Evolutionary conservation across 2,797 vertebrate genomes (phyloP), one percentile per base, ranked within the genome.

Genomic region (Aselliscus stoliczkanus): DNA sequence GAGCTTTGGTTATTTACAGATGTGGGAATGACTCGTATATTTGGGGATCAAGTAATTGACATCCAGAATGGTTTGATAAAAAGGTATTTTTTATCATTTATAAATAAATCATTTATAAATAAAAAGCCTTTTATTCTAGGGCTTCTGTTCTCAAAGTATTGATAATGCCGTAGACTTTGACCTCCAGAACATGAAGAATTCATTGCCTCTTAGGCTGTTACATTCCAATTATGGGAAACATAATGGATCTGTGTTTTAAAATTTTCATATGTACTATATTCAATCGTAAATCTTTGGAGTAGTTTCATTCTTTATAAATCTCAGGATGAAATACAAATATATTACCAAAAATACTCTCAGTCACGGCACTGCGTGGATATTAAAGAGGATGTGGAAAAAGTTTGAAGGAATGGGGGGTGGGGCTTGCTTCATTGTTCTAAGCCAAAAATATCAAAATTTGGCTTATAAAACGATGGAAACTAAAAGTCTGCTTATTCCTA

Each of bases 381-480:
- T 96, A 96, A 96, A 81, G 85, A 96, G 94, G 92, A 96, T 94
- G 31, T 98, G 97, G 97, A 97, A 97, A 97, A 95, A 37, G 50
- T 94, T 94, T 88, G 80, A 95, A 87, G 93, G 86, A 96, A 92
- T 90, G 77, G 80, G 69, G 96, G 65, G 56, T 79, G 80, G 69
- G 96, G 65, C 62, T 79, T 93, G 76, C 47, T 90, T 37, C 94
- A 96, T 98, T 97, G 96, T 97, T 96, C 39, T 95, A 89, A 97
- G 96, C 97, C 96, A 97, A 98, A 94, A 97, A 91, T 70, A 96
- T 94, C 84, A 96, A 96, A 96, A 93, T 95, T 52, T 97, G 97
- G 96, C 94, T 93, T 96, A 65, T 50, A 95, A 92, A 7, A 65
- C 7, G 77, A 69, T 97, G 97, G 97, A 98, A 98, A 97, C 62